phyloP scores from a whole-genome alignment of 2,797 vertebrate genomes.

The Peromyscus aztecus region DNA sequence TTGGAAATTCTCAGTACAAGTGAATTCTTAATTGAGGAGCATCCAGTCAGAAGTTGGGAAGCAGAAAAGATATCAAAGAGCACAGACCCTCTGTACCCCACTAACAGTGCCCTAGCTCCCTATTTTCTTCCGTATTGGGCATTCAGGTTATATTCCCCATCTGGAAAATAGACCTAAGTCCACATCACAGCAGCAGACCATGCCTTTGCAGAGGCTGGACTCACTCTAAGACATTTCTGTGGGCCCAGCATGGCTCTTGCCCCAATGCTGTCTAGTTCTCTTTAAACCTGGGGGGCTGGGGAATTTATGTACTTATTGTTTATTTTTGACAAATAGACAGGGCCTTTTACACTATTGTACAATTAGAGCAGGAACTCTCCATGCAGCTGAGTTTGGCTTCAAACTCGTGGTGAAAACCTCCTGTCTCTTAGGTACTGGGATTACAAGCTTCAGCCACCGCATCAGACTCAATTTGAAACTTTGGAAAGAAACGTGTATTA shows the following conservation, averaged over 20 bases:
- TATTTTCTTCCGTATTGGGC: neutral
- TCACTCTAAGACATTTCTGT: neutral
- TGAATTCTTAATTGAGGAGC: neutral
- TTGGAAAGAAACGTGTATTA: neutral
- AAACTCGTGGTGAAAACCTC: neutral
- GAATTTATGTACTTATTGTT: neutral
- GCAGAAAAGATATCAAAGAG: slow-evolving; percentile 1
- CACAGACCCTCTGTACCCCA: neutral
- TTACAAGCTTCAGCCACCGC: neutral
- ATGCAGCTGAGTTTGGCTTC: neutral
- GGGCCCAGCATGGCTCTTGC: neutral
- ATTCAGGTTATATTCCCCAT: neutral
- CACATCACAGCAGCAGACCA: neutral
- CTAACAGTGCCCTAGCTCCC: no score
- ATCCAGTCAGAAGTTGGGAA: neutral
- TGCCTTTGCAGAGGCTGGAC: neutral
- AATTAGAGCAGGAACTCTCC: neutral
- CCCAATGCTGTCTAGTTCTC: neutral
- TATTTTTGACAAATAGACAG: neutral
- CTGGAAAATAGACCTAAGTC: slow-evolving; percentile 4
- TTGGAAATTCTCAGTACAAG: neutral
- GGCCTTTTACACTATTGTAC: neutral
- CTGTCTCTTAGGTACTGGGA: neutral
- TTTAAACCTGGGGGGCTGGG: neutral
- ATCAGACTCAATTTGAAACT: neutral